Conservation (phyloP, 2,113 vertebrate genomes). For the Cyanistes caeruleus region DNA sequence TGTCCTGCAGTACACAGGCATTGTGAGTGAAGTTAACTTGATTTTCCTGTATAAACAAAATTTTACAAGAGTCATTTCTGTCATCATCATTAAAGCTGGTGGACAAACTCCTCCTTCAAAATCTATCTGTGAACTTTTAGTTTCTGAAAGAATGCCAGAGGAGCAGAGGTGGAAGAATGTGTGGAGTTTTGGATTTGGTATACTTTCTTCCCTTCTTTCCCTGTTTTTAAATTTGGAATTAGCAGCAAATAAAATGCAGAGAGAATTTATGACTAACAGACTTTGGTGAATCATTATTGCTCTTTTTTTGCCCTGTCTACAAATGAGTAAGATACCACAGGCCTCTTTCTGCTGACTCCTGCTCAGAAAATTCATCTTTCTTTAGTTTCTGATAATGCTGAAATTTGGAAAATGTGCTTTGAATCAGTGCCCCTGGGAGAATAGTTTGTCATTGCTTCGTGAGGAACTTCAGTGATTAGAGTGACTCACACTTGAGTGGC, state of each 20-base stretch:
- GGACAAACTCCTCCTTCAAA: not conserved
- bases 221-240: not conserved
- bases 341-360: slow-evolving; percentile 29
- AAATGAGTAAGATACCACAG: not conserved
- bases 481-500: slow-evolving; percentile 85
- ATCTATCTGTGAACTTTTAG: not conserved
- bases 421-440: slow-evolving; percentile 71
- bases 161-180: not conserved
- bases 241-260: not conserved
- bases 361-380: slow-evolving; percentile 1
- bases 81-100: not conserved
- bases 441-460: slow-evolving; percentile 76
- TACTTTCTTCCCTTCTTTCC: not conserved
- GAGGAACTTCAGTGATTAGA: slow-evolving; percentile 76
- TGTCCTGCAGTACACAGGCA: not conserved
- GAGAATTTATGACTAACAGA: slow-evolving; percentile 4
- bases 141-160: not conserved
- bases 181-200: not conserved
- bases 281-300: not conserved
- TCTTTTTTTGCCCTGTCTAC: not conserved
- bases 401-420: slow-evolving; percentile 40
- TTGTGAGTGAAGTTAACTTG: not conserved
- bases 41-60: not conserved
- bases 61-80: not conserved
- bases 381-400: not conserved